Conservation (phyloP, 2,797 vertebrate genomes). For the Ptychadena robeensis region DNA sequence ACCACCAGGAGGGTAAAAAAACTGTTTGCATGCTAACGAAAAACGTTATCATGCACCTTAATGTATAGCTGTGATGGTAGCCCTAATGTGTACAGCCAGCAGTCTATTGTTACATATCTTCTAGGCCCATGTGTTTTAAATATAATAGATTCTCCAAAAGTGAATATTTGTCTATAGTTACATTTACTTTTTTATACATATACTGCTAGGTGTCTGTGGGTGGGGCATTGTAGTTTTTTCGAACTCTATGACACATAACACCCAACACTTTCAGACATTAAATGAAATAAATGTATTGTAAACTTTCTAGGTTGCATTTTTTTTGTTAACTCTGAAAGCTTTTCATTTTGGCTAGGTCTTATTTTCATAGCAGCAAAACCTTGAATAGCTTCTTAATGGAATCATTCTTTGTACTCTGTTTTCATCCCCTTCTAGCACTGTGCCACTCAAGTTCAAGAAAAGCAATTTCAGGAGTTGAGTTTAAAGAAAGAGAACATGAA, state of each 20-base stretch:
- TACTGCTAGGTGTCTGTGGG: not conserved
- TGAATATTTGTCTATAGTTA: no score
- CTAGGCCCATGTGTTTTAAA: no score
- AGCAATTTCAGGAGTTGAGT: slow-evolving; percentile 11
- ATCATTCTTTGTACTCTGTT: not conserved
- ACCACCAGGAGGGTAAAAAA: no score
- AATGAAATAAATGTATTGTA: not conserved
- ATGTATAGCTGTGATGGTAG: no score
- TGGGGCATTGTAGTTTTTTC: not conserved
- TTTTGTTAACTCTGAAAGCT: slow-evolving; percentile 9
- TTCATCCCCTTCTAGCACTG: slow-evolving; percentile 1
- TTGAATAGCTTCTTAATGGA: not conserved
- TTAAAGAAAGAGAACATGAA: not conserved
- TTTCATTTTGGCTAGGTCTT: slow-evolving; percentile 16
- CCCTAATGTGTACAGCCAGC: no score
- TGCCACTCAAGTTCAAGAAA: slow-evolving; percentile 19
- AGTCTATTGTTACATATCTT: no score
- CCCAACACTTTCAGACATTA: not conserved
- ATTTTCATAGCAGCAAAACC: slow-evolving; percentile 3
- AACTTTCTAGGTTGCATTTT: not conserved
- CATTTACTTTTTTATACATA: no score
- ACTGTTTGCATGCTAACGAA: no score
- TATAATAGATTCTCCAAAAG: no score
- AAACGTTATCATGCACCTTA: no score
- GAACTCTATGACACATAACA: not conserved